These are phyloP conservation scores for Meteorus cinctellus DNA, from an alignment of 2,888 invertebrate species.

Conservation along the genomic window DNA sequence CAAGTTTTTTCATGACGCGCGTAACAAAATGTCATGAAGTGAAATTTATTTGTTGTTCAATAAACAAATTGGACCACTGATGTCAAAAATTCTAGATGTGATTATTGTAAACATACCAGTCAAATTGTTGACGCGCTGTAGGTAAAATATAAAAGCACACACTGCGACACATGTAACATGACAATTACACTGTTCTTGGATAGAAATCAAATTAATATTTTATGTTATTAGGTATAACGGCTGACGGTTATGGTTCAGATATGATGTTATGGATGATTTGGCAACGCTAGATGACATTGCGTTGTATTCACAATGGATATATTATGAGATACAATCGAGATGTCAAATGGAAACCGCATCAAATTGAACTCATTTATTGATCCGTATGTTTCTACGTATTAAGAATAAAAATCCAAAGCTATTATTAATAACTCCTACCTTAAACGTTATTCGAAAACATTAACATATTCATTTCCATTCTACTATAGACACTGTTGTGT, in stretches of 20 bases:
- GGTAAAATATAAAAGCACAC: neutral
- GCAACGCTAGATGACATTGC: neutral
- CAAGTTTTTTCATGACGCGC: neutral
- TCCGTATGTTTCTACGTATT: slow-evolving; percentile 17
- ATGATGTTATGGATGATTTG: neutral
- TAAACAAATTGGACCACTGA: neutral
- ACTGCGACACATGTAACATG: neutral
- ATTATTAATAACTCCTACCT: slow-evolving; percentile 18
- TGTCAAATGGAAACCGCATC: slow-evolving; percentile 24
- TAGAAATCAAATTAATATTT: neutral
- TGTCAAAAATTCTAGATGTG: neutral
- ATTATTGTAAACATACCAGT: neutral
- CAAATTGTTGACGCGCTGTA: neutral
- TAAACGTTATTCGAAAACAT: slow-evolving; percentile 30
- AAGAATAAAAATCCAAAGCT: slow-evolving; percentile 29
- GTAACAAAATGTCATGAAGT: neutral
- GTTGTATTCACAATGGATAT: slow-evolving; percentile 8
- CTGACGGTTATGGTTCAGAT: neutral
- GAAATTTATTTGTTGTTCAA: neutral
- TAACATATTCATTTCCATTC: slow-evolving; percentile 26
- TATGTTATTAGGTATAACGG: slow-evolving; percentile 5
- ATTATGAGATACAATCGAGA: slow-evolving; percentile 9
- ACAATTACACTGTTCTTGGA: neutral
- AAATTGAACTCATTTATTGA: slow-evolving; percentile 28
- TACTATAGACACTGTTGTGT: slow-evolving; percentile 22